Percentiles rank a stretch among this genome's conserved stretches.
Evolutionary conservation across 2,113 vertebrate genomes (phyloP).

Genomic region (Neopipo cinnamomea): DNA sequence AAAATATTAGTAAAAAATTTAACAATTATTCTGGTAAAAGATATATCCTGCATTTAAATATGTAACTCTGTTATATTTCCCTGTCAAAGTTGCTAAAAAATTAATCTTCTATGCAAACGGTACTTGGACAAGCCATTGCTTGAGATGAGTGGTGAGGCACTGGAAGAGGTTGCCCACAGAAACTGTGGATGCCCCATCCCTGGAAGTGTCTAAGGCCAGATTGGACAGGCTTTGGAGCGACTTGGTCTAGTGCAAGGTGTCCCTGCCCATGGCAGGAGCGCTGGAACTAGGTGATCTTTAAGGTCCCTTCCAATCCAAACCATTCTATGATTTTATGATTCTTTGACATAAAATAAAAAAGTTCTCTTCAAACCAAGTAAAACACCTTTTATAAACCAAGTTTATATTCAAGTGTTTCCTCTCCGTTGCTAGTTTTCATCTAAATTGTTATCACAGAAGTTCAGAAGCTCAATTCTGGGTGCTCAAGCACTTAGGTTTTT

Average conservation of each 20-base stretch:
- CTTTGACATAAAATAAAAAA: neutral
- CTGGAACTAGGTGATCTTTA: neutral
- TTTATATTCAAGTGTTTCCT: neutral
- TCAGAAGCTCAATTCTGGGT: neutral
- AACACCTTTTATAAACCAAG: neutral
- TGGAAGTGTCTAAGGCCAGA: neutral
- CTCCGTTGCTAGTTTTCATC: neutral
- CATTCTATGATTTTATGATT: neutral
- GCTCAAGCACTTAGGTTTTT: neutral
- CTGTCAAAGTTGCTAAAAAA: neutral
- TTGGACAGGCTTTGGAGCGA: neutral
- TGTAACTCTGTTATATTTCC: neutral
- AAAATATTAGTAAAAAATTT: neutral
- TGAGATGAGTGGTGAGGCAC: neutral
- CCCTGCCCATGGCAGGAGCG: accelerated
- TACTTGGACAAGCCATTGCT: neutral
- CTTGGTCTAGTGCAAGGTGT: neutral
- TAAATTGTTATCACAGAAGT: neutral
- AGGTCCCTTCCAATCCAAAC: neutral
- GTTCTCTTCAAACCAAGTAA: neutral
- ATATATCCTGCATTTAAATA: neutral
- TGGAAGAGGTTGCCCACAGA: neutral
- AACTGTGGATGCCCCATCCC: too few species aligned
- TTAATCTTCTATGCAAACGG: neutral
- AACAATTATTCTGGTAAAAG: neutral